phyloP scores from a whole-genome alignment of 2,888 invertebrate genomes.

The Tanypteryx hageni region DNA sequence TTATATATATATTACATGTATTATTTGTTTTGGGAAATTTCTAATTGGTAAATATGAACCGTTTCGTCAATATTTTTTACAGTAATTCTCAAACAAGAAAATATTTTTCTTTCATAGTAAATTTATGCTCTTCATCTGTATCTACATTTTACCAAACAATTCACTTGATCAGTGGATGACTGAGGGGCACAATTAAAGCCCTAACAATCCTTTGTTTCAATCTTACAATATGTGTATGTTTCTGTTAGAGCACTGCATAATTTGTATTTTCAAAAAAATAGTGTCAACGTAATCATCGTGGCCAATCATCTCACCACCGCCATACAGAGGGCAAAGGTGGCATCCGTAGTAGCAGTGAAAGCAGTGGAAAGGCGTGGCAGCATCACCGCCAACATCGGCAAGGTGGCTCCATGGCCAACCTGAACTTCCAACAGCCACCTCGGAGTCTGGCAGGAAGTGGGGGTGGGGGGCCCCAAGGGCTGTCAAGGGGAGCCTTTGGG shows the following conservation, averaged over 20 bases:
- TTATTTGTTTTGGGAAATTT: too few relatives aligned
- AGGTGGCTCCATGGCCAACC: slow-evolving; percentile 88
- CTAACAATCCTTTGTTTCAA: too few relatives aligned
- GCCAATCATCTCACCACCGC: slow-evolving; percentile 53
- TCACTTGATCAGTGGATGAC: too few relatives aligned
- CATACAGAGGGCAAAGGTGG: slow-evolving; percentile 46
- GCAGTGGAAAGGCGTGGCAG: slow-evolving; percentile 60
- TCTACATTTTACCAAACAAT: too few relatives aligned
- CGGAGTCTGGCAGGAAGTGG: slow-evolving; percentile 84
- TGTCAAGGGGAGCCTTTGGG: slow-evolving; percentile 81
- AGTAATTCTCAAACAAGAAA: too few relatives aligned
- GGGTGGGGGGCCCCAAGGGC: slow-evolving; percentile 77
- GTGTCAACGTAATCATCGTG: slow-evolving; percentile 51
- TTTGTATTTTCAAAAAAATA: background rate
- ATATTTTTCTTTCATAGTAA: too few relatives aligned
- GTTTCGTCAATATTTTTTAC: too few relatives aligned
- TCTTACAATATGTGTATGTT: too few relatives aligned
- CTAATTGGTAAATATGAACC: too few relatives aligned
- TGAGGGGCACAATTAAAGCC: too few relatives aligned
- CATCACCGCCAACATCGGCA: slow-evolving; percentile 64
- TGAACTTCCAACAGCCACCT: slow-evolving; percentile 93
- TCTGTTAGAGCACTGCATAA: background rate
- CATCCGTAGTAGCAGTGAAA: slow-evolving; percentile 62
- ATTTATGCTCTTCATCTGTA: too few relatives aligned
- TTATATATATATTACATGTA: too few relatives aligned